Evolutionary conservation across 2,113 vertebrate species (phyloP).

Genomic region (Vireo altiloquus): DNA sequence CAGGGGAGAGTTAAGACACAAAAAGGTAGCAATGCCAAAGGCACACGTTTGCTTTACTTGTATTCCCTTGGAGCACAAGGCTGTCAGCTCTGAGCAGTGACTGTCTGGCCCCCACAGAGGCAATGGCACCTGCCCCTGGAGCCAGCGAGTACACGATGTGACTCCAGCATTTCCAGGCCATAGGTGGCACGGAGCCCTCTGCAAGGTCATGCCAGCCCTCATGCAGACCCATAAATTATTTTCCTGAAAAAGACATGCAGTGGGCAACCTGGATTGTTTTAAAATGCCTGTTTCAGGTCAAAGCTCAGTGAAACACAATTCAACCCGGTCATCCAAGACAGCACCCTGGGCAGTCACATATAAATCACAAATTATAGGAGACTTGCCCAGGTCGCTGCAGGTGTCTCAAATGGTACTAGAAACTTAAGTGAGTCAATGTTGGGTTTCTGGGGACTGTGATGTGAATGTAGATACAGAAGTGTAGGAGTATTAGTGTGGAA

Average conservation of each 20-base stretch:
- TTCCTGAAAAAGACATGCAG: background rate
- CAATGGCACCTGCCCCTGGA: background rate
- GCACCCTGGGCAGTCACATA: accelerated
- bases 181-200: background rate
- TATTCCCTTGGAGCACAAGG: background rate
- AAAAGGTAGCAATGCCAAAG: background rate
- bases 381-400: background rate
- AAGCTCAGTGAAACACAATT: background rate
- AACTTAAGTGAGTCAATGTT: background rate
- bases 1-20: background rate
- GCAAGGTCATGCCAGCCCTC: accelerated
- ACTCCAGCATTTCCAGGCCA: background rate
- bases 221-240: background rate
- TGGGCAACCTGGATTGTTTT: background rate
- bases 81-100: background rate
- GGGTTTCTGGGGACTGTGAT: background rate
- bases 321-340: background rate
- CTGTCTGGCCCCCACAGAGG: accelerated
- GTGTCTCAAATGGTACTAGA: background rate
- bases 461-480: background rate
- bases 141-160: accelerated
- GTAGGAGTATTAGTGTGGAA: background rate
- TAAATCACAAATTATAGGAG: background rate
- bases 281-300: background rate
- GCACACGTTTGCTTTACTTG: background rate